A percentile compares a stretch with the other conserved stretches of the same genome.
Evolutionary conservation across 1,140 invertebrate genomes (phyloP).

Genomic region (Nebria ingens): DNA sequence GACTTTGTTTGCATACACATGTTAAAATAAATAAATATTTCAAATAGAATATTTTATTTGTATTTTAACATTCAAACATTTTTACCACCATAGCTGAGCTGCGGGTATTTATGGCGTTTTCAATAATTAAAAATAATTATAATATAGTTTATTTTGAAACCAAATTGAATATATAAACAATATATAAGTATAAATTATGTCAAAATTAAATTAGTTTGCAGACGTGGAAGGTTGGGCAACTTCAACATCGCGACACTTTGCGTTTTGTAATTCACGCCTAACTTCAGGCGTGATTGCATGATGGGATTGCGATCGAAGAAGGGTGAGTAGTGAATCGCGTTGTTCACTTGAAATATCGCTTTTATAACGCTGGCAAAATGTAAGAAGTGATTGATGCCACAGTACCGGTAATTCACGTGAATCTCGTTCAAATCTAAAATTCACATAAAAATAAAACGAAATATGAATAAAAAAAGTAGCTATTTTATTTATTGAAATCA

Average conservation of each 20-base stretch:
- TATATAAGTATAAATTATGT: not conserved
- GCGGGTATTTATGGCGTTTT: too few relatives aligned
- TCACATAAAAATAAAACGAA: not conserved
- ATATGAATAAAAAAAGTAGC: not conserved
- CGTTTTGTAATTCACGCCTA: conserved; percentile 69
- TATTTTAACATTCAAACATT: not conserved
- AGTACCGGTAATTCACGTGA: conserved; percentile 78
- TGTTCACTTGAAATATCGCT: conserved; percentile 89
- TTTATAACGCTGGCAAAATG: conserved; percentile 94
- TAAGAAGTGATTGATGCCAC: conserved; percentile 93
- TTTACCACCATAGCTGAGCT: too few relatives aligned
- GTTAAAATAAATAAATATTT: not conserved
- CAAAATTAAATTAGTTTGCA: conserved; percentile 19
- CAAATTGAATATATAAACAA: not conserved
- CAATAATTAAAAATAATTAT: too few relatives aligned
- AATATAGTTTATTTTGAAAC: too few relatives aligned
- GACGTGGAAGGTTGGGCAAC: conserved; percentile 26
- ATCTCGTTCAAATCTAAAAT: conserved; percentile 72
- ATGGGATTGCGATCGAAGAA: conserved; percentile 71
- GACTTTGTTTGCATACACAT: conserved; percentile 3
- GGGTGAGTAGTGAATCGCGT: conserved; percentile 69
- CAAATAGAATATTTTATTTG: not conserved
- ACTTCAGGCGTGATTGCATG: conserved; percentile 76
- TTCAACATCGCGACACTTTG: conserved; percentile 71
- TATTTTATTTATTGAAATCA: conserved; percentile 30